Percentiles rank a stretch among this genome's conserved stretches.
Conservation (phyloP, 2,113 vertebrate genomes). For the Bubo blakistoni region DNA sequence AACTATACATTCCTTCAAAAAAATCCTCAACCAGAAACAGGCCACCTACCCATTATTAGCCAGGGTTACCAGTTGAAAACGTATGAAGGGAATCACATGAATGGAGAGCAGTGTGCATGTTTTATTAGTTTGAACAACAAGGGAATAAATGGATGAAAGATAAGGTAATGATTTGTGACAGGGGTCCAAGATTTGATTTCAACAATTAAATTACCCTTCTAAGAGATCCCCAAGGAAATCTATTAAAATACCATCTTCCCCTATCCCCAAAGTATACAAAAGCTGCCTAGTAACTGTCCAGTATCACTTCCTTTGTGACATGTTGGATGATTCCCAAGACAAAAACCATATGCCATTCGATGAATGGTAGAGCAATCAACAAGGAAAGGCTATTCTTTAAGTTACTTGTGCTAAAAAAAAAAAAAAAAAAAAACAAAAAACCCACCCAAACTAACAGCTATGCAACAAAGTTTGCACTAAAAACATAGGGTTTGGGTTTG, state of each 20-base stretch:
- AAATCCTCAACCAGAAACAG: slow-evolving; percentile 46
- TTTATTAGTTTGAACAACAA: slow-evolving; percentile 74
- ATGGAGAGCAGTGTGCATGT: slow-evolving; percentile 66
- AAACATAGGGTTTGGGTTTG: neutral
- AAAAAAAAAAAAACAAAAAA: no score
- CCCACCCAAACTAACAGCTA: neutral
- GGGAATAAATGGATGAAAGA: slow-evolving; percentile 75
- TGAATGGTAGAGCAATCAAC: slow-evolving; percentile 53
- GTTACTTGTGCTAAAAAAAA: neutral
- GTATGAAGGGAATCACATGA: slow-evolving; percentile 65
- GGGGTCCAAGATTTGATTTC: slow-evolving; percentile 78
- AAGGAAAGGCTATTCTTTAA: slow-evolving; percentile 49
- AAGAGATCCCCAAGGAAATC: slow-evolving; percentile 78
- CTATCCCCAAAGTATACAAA: slow-evolving; percentile 65
- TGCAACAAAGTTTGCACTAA: neutral
- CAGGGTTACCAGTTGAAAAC: slow-evolving; percentile 60
- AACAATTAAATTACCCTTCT: slow-evolving; percentile 77
- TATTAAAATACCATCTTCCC: slow-evolving; percentile 69
- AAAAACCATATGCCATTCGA: slow-evolving; percentile 59
- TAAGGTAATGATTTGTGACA: slow-evolving; percentile 82
- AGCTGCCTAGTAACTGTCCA: slow-evolving; percentile 63
- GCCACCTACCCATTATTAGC: slow-evolving; percentile 50
- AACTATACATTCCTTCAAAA: slow-evolving; percentile 10
- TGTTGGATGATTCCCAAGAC: slow-evolving; percentile 61
- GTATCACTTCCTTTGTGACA: slow-evolving; percentile 57